A percentile compares a stretch with the other conserved stretches of the same genome.
Evolutionary conservation across 2,888 invertebrate genomes (phyloP).

Genomic region (Acleris holmiana): DNA sequence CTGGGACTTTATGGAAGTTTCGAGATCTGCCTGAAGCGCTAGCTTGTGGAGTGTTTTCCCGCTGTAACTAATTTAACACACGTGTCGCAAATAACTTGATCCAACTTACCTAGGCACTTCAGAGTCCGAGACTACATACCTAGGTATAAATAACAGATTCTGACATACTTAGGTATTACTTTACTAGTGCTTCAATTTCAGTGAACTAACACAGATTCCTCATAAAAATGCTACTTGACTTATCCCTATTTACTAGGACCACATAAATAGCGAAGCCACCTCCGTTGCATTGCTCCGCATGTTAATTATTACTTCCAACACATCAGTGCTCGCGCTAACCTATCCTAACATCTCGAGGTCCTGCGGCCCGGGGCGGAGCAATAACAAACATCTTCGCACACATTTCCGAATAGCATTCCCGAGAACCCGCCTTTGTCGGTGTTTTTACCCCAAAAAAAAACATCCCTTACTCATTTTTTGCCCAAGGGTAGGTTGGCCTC

Average conservation of each 20-base stretch:
- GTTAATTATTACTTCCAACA: constrained; percentile 32
- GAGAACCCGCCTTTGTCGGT: constrained; percentile 69
- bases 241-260: background rate
- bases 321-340: constrained; percentile 3
- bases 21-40: too few species aligned
- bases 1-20: too few species aligned
- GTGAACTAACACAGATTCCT: too few species aligned
- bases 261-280: background rate
- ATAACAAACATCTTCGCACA: constrained; percentile 48
- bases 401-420: constrained; percentile 26
- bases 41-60: too few species aligned
- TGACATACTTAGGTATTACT: too few species aligned
- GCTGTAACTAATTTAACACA: too few species aligned
- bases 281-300: constrained; percentile 1
- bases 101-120: too few species aligned
- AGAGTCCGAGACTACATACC: too few species aligned
- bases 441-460: constrained; percentile 69
- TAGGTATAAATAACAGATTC: too few species aligned
- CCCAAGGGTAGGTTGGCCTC: constrained; percentile 65
- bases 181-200: too few species aligned
- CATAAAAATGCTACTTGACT: too few species aligned
- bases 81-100: too few species aligned
- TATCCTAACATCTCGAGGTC: constrained; percentile 27
- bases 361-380: constrained; percentile 9
- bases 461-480: constrained; percentile 72